Conservation (phyloP, 2,113 vertebrate species). For the Malurus cyaneus region DNA sequence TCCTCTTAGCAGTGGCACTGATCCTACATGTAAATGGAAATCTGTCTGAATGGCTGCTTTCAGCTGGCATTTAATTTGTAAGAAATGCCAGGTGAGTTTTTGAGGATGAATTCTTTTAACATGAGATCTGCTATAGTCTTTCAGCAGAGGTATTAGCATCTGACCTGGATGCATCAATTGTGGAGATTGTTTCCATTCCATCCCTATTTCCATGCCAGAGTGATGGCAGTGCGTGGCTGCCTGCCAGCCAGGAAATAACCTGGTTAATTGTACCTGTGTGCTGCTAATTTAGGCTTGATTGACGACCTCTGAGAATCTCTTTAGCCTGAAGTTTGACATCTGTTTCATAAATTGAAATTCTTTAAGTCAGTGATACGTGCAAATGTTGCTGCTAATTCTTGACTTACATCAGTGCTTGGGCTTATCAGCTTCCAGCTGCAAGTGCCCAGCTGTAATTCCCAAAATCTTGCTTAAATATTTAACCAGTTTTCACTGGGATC, state of each 20-base stretch:
- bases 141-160: neutral
- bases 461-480: neutral
- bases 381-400: neutral
- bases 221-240: neutral
- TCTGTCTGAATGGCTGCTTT: neutral
- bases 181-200: neutral
- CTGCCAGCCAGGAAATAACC: neutral
- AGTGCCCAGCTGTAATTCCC: neutral
- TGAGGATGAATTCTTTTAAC: neutral
- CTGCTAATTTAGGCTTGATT: neutral
- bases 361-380: neutral
- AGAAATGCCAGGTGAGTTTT: neutral
- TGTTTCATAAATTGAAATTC: neutral
- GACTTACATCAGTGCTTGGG: neutral
- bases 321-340: neutral
- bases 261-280: neutral
- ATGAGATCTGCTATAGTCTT: neutral
- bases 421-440: neutral
- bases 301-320: neutral
- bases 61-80: neutral
- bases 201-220: neutral
- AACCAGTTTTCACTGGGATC: neutral
- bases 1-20: conserved; percentile 2
- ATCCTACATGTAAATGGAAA: neutral
- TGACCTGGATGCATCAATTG: neutral